These are phyloP conservation scores for Drosophila anomelani DNA, from an alignment of 2,888 invertebrate genomes.

Conservation along the genomic window DNA sequence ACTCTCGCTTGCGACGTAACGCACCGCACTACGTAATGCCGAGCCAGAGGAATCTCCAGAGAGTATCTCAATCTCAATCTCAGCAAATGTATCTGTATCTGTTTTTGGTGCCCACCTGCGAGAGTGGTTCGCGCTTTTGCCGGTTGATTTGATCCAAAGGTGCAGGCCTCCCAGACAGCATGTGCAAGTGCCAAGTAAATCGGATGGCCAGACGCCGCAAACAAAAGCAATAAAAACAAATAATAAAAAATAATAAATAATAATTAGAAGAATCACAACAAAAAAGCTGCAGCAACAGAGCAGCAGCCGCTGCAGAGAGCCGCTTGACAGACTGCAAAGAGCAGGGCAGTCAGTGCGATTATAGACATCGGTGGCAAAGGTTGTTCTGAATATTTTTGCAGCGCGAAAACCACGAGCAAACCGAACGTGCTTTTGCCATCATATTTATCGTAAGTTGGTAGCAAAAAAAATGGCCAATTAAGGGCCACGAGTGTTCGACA, in stretches of 20 bases:
- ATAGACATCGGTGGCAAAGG: constrained; percentile 51
- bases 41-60: background rate
- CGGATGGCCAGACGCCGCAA: background rate
- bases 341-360: constrained; percentile 48
- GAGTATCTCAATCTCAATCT: background rate
- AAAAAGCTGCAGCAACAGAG: constrained; percentile 14
- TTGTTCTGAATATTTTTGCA: constrained; percentile 39
- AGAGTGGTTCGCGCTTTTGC: constrained; percentile 7
- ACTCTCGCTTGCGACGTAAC: background rate
- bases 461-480: background rate
- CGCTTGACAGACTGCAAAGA: constrained; percentile 7
- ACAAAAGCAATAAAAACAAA: background rate
- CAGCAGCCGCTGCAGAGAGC: constrained; percentile 2
- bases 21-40: background rate
- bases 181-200: constrained; percentile 6
- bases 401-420: background rate
- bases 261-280: constrained; percentile 12
- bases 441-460: background rate
- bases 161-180: background rate
- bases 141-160: constrained; percentile 5
- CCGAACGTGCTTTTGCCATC: constrained; percentile 1
- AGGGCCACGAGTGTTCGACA: background rate
- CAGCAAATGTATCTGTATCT: background rate
- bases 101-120: background rate
- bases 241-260: constrained; percentile 15